These are phyloP conservation scores for Phorcus lineatus DNA, from an alignment of 2,888 invertebrate species.

Conservation along the genomic window DNA sequence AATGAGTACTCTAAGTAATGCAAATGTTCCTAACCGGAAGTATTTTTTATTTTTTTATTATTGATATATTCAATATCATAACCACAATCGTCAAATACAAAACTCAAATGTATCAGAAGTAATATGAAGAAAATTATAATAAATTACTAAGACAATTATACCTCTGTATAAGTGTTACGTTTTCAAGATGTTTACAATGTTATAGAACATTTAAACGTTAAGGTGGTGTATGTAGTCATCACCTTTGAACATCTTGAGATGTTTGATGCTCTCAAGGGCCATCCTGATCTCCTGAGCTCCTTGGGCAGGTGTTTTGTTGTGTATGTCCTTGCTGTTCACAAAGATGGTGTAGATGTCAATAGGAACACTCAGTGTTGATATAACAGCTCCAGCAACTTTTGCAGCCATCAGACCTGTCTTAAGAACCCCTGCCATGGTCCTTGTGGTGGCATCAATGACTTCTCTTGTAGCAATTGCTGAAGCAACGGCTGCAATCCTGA, in stretches of 20 bases:
- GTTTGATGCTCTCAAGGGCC: not conserved
- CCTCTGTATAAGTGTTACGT: no score
- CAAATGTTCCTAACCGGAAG: no score
- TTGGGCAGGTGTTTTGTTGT: not conserved
- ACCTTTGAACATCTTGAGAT: not conserved
- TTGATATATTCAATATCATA: no score
- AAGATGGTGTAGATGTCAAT: not conserved
- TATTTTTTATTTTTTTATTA: no score
- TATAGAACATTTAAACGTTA: no score
- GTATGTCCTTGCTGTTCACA: not conserved
- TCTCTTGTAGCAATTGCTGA: not conserved
- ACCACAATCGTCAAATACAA: no score
- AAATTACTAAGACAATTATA: no score
- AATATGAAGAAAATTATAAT: no score
- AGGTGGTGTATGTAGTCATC: no score
- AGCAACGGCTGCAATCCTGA: not conserved
- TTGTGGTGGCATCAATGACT: not conserved
- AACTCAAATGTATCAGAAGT: no score
- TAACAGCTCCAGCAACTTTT: not conserved
- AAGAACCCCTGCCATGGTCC: not conserved
- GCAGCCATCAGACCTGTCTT: conserved; percentile 4
- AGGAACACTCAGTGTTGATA: not conserved
- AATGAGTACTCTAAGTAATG: no score
- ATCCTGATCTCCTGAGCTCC: not conserved
- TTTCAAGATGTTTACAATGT: no score